Evolutionary conservation across 2,113 vertebrate species (phyloP).

Genomic region (Dryoscopus gambensis): DNA sequence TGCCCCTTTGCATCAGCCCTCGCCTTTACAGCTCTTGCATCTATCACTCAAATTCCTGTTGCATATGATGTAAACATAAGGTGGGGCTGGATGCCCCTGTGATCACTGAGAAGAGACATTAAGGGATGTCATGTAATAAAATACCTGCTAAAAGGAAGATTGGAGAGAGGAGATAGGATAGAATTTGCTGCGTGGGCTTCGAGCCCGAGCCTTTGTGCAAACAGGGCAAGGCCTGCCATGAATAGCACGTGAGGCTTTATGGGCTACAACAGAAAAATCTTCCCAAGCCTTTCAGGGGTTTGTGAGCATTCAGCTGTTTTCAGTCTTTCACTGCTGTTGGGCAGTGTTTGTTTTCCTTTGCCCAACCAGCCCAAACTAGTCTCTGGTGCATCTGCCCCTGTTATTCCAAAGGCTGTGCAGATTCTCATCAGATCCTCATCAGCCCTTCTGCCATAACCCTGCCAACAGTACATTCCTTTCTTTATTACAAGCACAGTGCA

Average conservation of each 20-base stretch:
- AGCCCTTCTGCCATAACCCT: neutral
- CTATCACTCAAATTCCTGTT: neutral
- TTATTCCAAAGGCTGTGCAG: neutral
- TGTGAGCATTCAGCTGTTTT: neutral
- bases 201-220: neutral
- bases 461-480: conserved; percentile 31
- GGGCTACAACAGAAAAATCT: neutral
- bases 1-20: neutral
- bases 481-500: neutral
- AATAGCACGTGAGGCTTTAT: neutral
- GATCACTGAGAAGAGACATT: neutral
- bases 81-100: neutral
- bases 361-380: neutral
- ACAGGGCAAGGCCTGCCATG: neutral
- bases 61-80: neutral
- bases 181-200: neutral
- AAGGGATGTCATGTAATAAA: neutral
- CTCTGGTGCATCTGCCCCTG: neutral
- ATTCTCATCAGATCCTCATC: neutral
- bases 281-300: neutral
- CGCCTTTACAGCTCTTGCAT: neutral
- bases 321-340: neutral
- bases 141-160: neutral
- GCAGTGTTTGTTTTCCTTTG: neutral
- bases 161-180: neutral